Base-by-base conservation (phyloP, 2,888 invertebrate species). In the Chrysomela aeneicollis region DNA sequence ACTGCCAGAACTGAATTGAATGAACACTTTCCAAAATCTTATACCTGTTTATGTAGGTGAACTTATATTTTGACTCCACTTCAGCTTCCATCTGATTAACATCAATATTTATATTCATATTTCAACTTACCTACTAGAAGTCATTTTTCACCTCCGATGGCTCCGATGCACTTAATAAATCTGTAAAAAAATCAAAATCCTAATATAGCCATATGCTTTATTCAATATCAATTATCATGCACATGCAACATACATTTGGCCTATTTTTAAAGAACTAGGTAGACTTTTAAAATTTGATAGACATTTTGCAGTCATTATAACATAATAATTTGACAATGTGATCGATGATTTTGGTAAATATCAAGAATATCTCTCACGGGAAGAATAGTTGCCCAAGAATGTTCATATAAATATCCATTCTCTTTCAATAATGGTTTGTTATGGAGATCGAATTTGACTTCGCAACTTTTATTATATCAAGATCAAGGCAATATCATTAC, bases 81-180 rank as follows among this genome's bases (percentile, higher is more conserved):
- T n/a, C n/a, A n/a, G n/a, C n/a, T n/a, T n/a, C n/a, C n/a, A n/a
- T n/a, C n/a, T n/a, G n/a, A n/a, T n/a, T n/a, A n/a, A n/a, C n/a
- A n/a, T n/a, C 42, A 42, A 15, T 42, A 42, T 42, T 42, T 35
- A 26, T 6, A 35, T 35, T 35, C 35, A 60, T 58, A 50, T 46
- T 32, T 60, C 47, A 57, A 71, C 74, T 63, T 71, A 78, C 78
- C 78, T 78, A 71, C 77, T 78, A n/a, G 78, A 78, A 65, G 78
- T 78, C 78, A 78, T 78, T 30, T 15, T 47, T 47, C 51, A 47
- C 42, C 42, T 61, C 21, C 50, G 15, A 19, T 32, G 19, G n/a
- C n/a, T n/a, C n/a, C n/a, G n/a, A n/a, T 12, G 15, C 47, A 49
- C 17, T 42, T 17, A 22, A 46, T 21, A 22, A 50, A 63, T 52